Evolutionary conservation across 2,113 vertebrate genomes (phyloP).

Genomic region (Eurypyga helias): DNA sequence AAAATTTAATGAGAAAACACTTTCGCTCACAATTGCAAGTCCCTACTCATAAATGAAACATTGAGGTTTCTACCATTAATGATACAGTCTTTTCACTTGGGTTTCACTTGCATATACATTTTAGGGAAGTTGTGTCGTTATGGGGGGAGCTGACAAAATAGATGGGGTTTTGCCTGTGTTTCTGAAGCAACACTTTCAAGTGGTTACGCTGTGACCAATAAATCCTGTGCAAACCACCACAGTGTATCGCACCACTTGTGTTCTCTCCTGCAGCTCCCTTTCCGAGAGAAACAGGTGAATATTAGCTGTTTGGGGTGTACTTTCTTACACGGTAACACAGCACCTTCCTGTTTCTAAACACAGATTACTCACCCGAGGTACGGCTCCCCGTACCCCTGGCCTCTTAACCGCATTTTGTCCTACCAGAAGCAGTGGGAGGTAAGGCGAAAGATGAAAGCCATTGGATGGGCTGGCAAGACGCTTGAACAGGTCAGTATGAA

Average conservation of each 20-base stretch:
- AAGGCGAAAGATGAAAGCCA: slow-evolving; percentile 93
- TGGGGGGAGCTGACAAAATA: no score
- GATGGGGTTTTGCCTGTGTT: slow-evolving; percentile 59
- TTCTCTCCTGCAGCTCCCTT: not conserved
- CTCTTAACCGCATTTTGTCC: slow-evolving; percentile 85
- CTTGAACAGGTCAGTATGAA: slow-evolving; percentile 86
- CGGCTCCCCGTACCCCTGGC: slow-evolving; percentile 84
- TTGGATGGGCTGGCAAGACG: slow-evolving; percentile 93
- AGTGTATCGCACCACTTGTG: not conserved
- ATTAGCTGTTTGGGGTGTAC: not conserved
- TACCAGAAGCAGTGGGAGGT: slow-evolving; percentile 97
- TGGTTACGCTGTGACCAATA: slow-evolving; percentile 29
- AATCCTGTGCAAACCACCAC: not conserved
- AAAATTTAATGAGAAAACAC: slow-evolving; percentile 94
- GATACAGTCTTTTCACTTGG: slow-evolving; percentile 80
- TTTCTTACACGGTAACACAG: not conserved
- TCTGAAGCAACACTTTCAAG: slow-evolving; percentile 64
- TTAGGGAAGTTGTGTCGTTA: slow-evolving; percentile 76
- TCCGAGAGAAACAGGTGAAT: not conserved
- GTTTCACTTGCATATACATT: slow-evolving; percentile 79
- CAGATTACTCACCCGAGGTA: slow-evolving; percentile 84
- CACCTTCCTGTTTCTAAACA: not conserved
- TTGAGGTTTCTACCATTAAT: slow-evolving; percentile 85
- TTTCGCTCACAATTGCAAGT: slow-evolving; percentile 85
- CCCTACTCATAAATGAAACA: slow-evolving; percentile 94